These are phyloP conservation scores for Gulo gulo DNA, from an alignment of 2,113 vertebrate species.

Conservation along the genomic window DNA sequence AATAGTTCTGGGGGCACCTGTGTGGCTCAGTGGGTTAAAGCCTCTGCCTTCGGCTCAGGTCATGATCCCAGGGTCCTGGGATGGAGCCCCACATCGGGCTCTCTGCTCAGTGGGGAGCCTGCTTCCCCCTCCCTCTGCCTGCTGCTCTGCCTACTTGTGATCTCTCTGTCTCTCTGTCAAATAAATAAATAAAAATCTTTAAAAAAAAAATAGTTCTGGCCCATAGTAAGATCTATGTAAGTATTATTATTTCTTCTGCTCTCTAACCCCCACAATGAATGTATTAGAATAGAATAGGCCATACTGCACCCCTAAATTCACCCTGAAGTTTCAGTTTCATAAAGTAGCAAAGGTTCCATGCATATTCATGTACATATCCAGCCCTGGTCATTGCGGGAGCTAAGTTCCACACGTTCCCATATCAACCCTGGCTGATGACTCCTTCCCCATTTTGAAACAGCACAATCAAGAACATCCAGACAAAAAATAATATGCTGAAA, in stretches of 20 bases:
- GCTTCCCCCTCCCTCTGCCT: too few species aligned
- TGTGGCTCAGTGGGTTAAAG: too few species aligned
- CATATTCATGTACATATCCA: too few species aligned
- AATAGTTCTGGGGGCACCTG: neutral
- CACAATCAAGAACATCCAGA: neutral
- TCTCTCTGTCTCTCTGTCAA: too few species aligned
- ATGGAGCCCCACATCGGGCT: too few species aligned
- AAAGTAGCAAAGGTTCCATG: neutral
- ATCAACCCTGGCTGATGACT: too few species aligned
- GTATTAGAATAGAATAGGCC: neutral
- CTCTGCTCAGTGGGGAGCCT: too few species aligned
- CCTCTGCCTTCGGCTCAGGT: too few species aligned
- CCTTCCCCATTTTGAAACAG: neutral
- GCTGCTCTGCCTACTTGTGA: too few species aligned
- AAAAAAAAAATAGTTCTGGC: neutral
- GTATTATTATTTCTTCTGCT: neutral
- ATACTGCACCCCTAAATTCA: neutral
- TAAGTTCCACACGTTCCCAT: neutral
- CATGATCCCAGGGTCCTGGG: too few species aligned
- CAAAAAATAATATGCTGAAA: neutral
- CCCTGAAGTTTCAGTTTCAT: neutral
- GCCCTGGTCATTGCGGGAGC: rapidly evolving
- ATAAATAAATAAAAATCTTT: too few species aligned
- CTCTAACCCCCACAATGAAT: neutral
- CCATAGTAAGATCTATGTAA: neutral